Percentiles rank a stretch among this genome's conserved stretches.
These are phyloP conservation scores for Troides helena DNA, from an alignment of 2,888 invertebrate species.

Conservation along the genomic window DNA sequence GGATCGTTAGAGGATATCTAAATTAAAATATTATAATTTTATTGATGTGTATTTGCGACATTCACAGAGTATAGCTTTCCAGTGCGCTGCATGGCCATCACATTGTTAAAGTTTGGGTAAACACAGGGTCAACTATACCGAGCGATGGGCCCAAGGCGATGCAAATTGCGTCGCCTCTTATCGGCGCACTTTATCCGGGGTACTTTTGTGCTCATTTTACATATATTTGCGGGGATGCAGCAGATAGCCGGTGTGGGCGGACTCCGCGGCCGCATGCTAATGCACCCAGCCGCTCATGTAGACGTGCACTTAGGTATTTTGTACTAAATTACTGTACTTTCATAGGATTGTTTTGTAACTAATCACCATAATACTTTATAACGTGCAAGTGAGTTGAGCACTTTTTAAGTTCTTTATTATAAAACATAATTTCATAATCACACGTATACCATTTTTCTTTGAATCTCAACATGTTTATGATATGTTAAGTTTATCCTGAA, in stretches of 20 bases:
- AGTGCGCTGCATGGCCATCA: neutral
- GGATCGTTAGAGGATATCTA: no score
- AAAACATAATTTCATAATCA: constrained; percentile 1
- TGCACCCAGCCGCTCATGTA: constrained; percentile 49
- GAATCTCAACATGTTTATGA: neutral
- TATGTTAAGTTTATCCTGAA: neutral
- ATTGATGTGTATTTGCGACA: neutral
- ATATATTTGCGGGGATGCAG: constrained; percentile 69
- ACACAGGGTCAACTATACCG: constrained; percentile 61
- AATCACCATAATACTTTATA: constrained; percentile 21
- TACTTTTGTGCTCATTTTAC: constrained; percentile 76
- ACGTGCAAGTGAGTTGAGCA: neutral
- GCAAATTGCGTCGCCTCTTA: constrained; percentile 75
- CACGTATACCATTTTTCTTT: neutral
- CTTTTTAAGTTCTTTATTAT: neutral
- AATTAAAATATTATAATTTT: no score
- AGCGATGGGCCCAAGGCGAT: constrained; percentile 64
- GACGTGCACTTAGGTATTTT: constrained; percentile 51
- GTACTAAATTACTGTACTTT: constrained; percentile 21
- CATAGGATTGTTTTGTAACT: constrained; percentile 6
- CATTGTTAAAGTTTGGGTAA: constrained; percentile 55
- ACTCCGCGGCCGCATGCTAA: constrained; percentile 60
- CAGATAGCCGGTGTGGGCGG: constrained; percentile 69
- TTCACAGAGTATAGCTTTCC: neutral
- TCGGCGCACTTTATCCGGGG: constrained; percentile 74